Conservation (phyloP, 2,797 vertebrate species). For the Notoglanidium macrostoma region DNA sequence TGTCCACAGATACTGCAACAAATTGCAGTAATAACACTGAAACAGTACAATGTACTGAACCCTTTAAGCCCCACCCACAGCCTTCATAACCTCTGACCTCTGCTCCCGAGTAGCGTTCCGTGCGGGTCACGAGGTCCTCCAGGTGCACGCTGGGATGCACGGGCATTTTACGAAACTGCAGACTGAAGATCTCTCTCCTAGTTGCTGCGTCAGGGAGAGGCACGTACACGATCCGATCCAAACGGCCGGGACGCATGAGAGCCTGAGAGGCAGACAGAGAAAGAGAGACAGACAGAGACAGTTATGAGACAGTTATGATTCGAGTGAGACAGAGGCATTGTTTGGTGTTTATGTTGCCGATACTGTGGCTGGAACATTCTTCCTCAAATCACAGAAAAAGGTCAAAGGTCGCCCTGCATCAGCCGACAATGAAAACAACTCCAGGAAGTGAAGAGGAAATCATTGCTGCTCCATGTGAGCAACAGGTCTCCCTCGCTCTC, state of each 20-base stretch:
- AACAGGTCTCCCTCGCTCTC: conserved; percentile 19
- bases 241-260: conserved; percentile 91
- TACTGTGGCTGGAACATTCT: neutral
- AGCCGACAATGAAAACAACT: conserved; percentile 43
- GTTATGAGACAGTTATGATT: neutral
- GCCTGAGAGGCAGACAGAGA: conserved; percentile 74
- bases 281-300: neutral
- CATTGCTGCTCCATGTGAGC: conserved; percentile 23
- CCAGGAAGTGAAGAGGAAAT: conserved; percentile 53
- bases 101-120: conserved; percentile 91
- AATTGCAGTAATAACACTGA: neutral
- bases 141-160: conserved; percentile 76
- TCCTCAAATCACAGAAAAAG: conserved; percentile 9
- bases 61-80: neutral
- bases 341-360: neutral
- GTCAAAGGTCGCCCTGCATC: conserved; percentile 26
- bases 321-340: neutral
- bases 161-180: conserved; percentile 86
- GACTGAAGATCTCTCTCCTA: conserved; percentile 83
- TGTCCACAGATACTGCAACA: neutral
- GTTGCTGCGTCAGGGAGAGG: conserved; percentile 89
- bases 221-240: conserved; percentile 92
- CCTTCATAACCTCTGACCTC: conserved; percentile 80
- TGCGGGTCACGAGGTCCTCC: conserved; percentile 78
- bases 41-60: neutral